Evolutionary conservation across 2,113 vertebrate species (phyloP).

Genomic region (Podiceps cristatus): DNA sequence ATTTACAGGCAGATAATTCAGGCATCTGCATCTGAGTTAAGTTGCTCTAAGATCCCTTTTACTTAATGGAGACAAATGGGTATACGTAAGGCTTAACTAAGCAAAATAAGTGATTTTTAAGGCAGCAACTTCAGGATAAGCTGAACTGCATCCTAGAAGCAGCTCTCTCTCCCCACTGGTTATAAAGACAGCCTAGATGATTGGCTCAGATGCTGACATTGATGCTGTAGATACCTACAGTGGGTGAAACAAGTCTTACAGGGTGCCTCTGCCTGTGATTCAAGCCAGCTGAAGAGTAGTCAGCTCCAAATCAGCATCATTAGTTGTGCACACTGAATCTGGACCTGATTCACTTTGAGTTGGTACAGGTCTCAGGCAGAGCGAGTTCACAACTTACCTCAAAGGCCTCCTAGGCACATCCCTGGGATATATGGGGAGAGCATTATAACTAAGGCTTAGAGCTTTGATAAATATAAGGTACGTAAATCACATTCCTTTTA

Average conservation of each 20-base stretch:
- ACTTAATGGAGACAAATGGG: neutral
- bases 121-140: neutral
- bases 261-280: neutral
- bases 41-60: neutral
- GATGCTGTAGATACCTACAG: neutral
- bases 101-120: neutral
- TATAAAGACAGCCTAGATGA: neutral
- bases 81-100: neutral
- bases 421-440: neutral
- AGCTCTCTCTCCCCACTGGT: neutral
- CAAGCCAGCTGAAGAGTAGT: neutral
- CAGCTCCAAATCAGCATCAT: neutral
- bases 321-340: neutral
- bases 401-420: neutral
- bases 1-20: neutral
- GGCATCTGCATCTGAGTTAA: neutral
- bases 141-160: neutral
- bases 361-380: neutral
- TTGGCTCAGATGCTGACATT: neutral
- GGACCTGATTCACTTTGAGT: neutral
- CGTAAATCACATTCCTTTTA: rapidly evolving
- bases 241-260: rapidly evolving
- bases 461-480: neutral
- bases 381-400: neutral
- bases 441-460: neutral